These are phyloP conservation scores for Lates calcarifer DNA, from an alignment of 2,113 vertebrate species.

Conservation along the genomic window DNA sequence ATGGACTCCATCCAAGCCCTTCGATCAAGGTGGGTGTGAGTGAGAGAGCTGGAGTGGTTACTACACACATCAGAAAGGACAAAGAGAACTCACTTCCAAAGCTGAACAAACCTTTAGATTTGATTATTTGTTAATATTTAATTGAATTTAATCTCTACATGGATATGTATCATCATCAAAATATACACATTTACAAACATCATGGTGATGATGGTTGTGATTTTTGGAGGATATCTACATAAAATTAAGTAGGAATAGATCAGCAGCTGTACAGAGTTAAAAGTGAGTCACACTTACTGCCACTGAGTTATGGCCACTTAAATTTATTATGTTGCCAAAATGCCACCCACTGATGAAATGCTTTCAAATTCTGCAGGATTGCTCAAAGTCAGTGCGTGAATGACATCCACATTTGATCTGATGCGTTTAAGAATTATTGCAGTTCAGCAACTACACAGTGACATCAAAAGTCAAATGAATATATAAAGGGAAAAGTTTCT, in stretches of 20 bases:
- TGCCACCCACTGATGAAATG: too few relatives aligned
- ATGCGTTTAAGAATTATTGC: too few relatives aligned
- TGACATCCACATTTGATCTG: neutral
- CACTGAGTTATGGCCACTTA: too few relatives aligned
- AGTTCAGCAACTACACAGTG: neutral
- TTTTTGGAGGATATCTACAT: neutral
- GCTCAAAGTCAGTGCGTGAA: neutral
- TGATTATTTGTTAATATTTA: neutral
- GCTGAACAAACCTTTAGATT: neutral
- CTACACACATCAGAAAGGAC: neutral
- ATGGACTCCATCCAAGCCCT: slow-evolving; percentile 93
- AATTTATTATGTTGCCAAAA: too few relatives aligned
- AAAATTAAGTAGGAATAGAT: too few relatives aligned
- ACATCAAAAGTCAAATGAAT: neutral
- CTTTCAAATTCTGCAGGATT: too few relatives aligned
- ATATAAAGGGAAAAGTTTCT: neutral
- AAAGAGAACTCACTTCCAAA: neutral
- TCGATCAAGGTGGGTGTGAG: slow-evolving; percentile 91
- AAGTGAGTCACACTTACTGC: too few relatives aligned
- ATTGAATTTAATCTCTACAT: neutral
- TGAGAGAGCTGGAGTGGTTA: neutral
- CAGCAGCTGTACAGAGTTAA: too few relatives aligned
- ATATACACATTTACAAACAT: neutral
- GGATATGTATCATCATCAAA: neutral
- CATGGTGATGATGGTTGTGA: neutral